Conservation (phyloP, 2,888 invertebrate species). For the Leptodirus hochenwartii region DNA sequence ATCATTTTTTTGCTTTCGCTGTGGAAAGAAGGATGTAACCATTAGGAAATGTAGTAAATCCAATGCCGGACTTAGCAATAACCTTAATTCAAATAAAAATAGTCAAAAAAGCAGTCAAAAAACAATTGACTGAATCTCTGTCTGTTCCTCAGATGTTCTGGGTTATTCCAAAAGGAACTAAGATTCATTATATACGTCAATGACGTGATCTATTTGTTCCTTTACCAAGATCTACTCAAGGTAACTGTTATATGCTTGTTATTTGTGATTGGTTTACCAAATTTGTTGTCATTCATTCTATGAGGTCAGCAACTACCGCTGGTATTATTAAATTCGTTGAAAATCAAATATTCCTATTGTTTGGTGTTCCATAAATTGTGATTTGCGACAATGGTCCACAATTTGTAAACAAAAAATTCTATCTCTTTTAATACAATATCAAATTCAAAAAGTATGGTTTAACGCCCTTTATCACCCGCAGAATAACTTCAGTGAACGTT, state of each 20-base stretch:
- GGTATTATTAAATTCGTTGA: conserved; percentile 9
- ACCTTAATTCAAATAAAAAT: no score
- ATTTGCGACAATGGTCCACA: conserved; percentile 13
- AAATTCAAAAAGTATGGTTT: conserved; percentile 7
- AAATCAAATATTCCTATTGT: conserved; percentile 11
- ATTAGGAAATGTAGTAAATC: no score
- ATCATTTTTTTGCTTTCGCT: no score
- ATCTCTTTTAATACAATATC: conserved; percentile 7
- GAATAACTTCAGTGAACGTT: conserved; percentile 11
- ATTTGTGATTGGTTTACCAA: conserved; percentile 12
- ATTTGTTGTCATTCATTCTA: conserved; percentile 11
- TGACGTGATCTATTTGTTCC: conserved; percentile 12
- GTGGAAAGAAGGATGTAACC: no score
- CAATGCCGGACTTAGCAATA: no score
- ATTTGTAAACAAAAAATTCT: conserved; percentile 9
- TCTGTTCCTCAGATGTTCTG: no score
- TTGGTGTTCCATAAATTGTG: conserved; percentile 11
- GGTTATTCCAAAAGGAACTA: no score
- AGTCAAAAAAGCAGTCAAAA: no score
- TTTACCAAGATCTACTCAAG: conserved; percentile 9
- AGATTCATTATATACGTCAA: no score
- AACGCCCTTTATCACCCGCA: conserved; percentile 10
- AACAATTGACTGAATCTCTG: no score
- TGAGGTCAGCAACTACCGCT: conserved; percentile 9
- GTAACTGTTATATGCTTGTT: conserved; percentile 8